Base-by-base conservation (phyloP, 2,888 invertebrate species). In the Tethea ocularis region DNA sequence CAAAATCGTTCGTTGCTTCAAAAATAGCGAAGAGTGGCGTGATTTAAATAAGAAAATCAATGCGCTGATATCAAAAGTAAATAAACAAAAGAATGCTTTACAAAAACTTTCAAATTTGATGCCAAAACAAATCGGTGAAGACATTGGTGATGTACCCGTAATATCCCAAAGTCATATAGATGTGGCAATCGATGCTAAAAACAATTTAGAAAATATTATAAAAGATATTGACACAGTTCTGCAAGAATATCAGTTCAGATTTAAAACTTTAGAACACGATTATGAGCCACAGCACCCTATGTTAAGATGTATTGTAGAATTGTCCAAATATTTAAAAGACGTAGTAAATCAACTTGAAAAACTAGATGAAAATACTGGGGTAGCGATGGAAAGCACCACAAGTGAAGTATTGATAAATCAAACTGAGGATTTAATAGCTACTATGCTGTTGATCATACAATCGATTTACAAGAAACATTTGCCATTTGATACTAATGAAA, bases 401-500 rank as follows among this genome's bases (percentile, higher is more conserved):
- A 68, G 67, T 36, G 66, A 66, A 15, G 63, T 75, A 41, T 64
- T 89, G 56, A 66, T 84, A 0, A 71, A 67, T 53, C 75, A 86
- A 68, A 78, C 88, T 0, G 92, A 93, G 80, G 91, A 91, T 69
- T 69, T 89, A 33, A 74, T 87, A 63, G 89, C 90, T 1, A 87
- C 77, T 60, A 83, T 82, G 89, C 74, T 86, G 59, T 74, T 87
- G 20, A 77, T 81, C 10, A 77, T 86, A 57, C 90, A 86, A 63
- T 87, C 90, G 0, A 68, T 92, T 1, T 93, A 91, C 63, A 93
- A 93, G 62, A 90, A 87, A 72, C 91, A 93, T 81, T 75, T 89
- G 38, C 83, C 86, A 1, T 56, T 68, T 26, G 74, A 84, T 7
- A 77, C 66, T 46, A 70, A 67, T 29, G 83, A 84, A 51, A 84